A percentile compares a stretch with the other conserved stretches of the same genome.
These are phyloP conservation scores for Leptura quadrifasciata DNA, from an alignment of 2,888 invertebrate species.

Conservation along the genomic window DNA sequence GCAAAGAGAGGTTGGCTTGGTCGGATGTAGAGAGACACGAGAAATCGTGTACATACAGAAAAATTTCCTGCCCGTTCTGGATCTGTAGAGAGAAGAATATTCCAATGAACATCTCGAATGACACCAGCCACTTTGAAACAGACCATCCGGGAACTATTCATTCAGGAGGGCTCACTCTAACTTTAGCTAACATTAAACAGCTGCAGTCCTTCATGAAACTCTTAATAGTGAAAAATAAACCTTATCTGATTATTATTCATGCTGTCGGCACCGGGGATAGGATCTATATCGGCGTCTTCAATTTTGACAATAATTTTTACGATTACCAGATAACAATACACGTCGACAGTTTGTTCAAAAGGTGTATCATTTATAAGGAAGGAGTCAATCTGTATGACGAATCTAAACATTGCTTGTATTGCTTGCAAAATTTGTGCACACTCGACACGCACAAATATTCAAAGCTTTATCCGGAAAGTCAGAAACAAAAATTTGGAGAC, in stretches of 20 bases:
- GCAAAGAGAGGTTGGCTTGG: constrained; percentile 49
- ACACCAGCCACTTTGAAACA: constrained; percentile 51
- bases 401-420: constrained; percentile 53
- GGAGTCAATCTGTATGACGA: constrained; percentile 49
- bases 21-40: constrained; percentile 51
- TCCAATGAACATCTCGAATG: constrained; percentile 42
- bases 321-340: constrained; percentile 51
- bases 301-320: constrained; percentile 42
- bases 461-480: constrained; percentile 47
- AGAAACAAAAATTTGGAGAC: constrained; percentile 49
- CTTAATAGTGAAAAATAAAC: constrained; percentile 44
- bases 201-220: constrained; percentile 54
- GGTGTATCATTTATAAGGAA: constrained; percentile 48
- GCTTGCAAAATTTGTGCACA: constrained; percentile 52
- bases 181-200: constrained; percentile 45
- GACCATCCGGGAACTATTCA: constrained; percentile 53
- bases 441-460: constrained; percentile 50
- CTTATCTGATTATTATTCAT: constrained; percentile 52
- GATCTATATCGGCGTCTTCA: constrained; percentile 51
- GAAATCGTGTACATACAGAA: constrained; percentile 48
- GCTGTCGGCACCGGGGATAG: constrained; percentile 52
- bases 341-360: constrained; percentile 40
- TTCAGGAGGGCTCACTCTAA: constrained; percentile 36
- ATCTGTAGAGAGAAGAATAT: constrained; percentile 53
- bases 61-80: constrained; percentile 53